A percentile compares a stretch with the other conserved stretches of the same genome.
phyloP scores from a whole-genome alignment of 2,888 invertebrate species.

The Caenorhabditis uteleia region DNA sequence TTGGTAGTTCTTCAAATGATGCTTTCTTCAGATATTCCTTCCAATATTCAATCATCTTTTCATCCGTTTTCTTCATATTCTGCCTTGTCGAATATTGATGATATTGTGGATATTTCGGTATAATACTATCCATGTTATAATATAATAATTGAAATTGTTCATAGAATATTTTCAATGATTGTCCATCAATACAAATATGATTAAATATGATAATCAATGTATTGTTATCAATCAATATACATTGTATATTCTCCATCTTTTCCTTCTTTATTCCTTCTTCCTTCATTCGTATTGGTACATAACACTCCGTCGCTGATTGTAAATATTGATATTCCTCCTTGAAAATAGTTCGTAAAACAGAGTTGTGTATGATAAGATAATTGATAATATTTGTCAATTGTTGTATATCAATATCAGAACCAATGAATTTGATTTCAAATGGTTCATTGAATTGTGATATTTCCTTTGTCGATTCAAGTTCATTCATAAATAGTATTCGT shows the following conservation, averaged over 20 bases:
- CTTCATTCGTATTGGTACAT: slow-evolving; percentile 1
- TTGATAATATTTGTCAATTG: slow-evolving; percentile 3
- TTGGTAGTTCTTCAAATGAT: neutral
- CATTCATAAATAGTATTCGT: slow-evolving; percentile 16
- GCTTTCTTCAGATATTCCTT: slow-evolving; percentile 1
- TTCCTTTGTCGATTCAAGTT: slow-evolving; percentile 3
- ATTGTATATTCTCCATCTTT: neutral
- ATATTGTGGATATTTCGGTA: neutral
- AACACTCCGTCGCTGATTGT: slow-evolving; percentile 24
- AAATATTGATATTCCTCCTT: slow-evolving; percentile 13
- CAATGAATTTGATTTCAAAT: slow-evolving; percentile 3
- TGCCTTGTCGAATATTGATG: neutral
- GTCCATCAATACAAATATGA: slow-evolving; percentile 49
- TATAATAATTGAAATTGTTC: slow-evolving; percentile 30
- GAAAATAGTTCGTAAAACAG: slow-evolving; percentile 19
- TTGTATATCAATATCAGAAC: neutral
- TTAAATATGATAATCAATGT: slow-evolving; percentile 30
- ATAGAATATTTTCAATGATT: slow-evolving; percentile 38
- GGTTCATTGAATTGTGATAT: slow-evolving; percentile 20
- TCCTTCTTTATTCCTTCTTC: neutral
- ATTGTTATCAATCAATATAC: neutral
- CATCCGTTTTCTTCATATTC: neutral
- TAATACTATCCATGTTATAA: neutral
- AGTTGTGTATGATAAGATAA: slow-evolving; percentile 5
- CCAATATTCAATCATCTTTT: slow-evolving; percentile 5